Evolutionary conservation across 2,797 vertebrate genomes (phyloP), one percentile per base, ranked within the genome.

Genomic region (Catharus ustulatus): DNA sequence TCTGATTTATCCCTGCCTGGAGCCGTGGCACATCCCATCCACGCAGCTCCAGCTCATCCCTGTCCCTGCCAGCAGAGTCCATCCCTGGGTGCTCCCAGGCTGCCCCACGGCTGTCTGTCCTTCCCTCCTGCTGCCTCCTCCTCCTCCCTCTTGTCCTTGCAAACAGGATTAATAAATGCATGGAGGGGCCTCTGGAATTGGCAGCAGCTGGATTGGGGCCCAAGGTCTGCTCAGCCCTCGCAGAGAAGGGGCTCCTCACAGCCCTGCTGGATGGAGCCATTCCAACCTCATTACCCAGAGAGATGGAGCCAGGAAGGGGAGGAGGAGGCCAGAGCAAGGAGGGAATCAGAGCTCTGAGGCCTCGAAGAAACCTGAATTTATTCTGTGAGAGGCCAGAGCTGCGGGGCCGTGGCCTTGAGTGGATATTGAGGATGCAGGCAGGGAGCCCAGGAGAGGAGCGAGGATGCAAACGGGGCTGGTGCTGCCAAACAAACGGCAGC

Each of bases 391-490:
- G 72, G 36, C 52, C 2, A 2, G 59, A 58, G 45, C 57, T 0
- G 1, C 1, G 0, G 86, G 74, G 57, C 84, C 1, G 0, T 17
- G 88, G 80, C 83, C 95, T 93, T 88, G 85, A 48, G 21, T 11
- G 45, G 74, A 24, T 69, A 89, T 82, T 82, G 80, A 69, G 43
- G 64, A 74, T 68, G 77, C 81, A 90, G 54, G 72, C 16, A 4
- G 4, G 15, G 75, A 72, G 67, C 58, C 0, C 0, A n/a, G 1
- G 5, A 58, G 24, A 14, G 49, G 55, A 57, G 38, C 0, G 7
- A 22, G 55, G 43, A 18, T 80, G 68, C 10, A 61, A 76, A 63
- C 14, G 0, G 1, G n/a, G 49, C 62, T 62, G 78, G 55, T 48
- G n/a, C 61, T 75, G 77, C 30, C 32, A 49, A 32, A 38, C 16